Evolutionary conservation across 2,888 invertebrate genomes (phyloP), one percentile per base, ranked within the genome.

Genomic region (Andrena chrysosceles): DNA sequence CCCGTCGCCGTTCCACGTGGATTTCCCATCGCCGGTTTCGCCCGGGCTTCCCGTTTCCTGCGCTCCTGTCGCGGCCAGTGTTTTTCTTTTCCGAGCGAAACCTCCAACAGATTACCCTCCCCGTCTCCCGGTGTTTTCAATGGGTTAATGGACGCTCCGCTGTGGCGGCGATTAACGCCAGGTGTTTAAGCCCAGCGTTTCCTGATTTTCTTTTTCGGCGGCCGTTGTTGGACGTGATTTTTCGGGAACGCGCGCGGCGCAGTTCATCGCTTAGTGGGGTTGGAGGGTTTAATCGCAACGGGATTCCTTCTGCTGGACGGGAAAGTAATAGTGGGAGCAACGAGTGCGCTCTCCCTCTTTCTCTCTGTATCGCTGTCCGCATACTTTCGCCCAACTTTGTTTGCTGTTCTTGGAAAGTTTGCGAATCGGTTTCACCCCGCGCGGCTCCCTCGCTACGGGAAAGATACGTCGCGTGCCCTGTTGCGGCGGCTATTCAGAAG

Each of bases 361-460:
- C 26, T 49, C 62, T 63, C 35, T 77, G 75, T 72, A 73, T 77
- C 73, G 72, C 62, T 26, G 67, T 59, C 63, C 52, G 83, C 83
- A 83, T 84, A 84, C 83, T 77, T 84, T 70, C 70, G 74, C 70
- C 33, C 33, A 84, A 84, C 83, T 84, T 84, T 84, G 83, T 84
- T 84, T 54, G 67, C 67, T 64, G 77, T 83, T 83, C 84, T 84
- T 83, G 84, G 78, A 84, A 84, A 84, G 78, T 84, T 84, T 66
- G 56, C 13, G 68, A 84, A 78, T 84, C 78, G 74, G 77, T 78
- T 83, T 83, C 69, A 64, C 84, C 60, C 59, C 54, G 72, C 16
- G 72, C 56, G 62, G 81, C 81, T 72, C 80, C 31, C 71, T 20
- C 33, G 66, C 29, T 29, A 60, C 75, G 35, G 4, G 78, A 71